Evolutionary conservation across 2,113 vertebrate genomes (phyloP).

Genomic region (Charadrius vociferus): DNA sequence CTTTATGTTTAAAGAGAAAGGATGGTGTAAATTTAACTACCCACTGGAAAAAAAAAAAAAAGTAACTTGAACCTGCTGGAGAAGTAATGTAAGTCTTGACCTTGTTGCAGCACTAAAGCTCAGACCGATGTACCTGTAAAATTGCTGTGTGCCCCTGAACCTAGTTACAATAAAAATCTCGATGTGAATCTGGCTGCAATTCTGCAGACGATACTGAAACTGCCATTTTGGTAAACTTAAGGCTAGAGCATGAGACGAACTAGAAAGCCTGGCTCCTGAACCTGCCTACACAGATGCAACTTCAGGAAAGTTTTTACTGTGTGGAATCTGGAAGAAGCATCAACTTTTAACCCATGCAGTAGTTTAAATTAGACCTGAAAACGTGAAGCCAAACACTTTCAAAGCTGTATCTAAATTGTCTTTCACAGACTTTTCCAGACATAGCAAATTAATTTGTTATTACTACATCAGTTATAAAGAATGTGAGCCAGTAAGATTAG

Average conservation of each 20-base stretch:
- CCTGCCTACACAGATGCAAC: rapidly evolving
- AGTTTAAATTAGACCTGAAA: background rate
- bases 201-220: background rate
- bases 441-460: background rate
- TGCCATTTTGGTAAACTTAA: background rate
- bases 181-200: rapidly evolving
- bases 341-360: background rate
- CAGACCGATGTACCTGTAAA: too few relatives aligned
- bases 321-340: background rate
- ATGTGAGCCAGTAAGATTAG: background rate
- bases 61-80: background rate
- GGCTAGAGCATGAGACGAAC: background rate
- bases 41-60: background rate
- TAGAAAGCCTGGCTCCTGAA: background rate
- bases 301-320: background rate
- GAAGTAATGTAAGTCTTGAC: background rate
- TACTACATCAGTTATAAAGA: background rate
- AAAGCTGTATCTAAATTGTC: rapidly evolving
- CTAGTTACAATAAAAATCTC: background rate
- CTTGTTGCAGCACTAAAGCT: background rate
- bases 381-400: background rate
- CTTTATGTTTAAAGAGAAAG: background rate
- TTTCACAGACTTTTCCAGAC: background rate
- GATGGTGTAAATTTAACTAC: background rate
- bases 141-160: background rate